Base-by-base conservation (phyloP, 2,797 vertebrate species). In the Pangasius krempfi region DNA sequence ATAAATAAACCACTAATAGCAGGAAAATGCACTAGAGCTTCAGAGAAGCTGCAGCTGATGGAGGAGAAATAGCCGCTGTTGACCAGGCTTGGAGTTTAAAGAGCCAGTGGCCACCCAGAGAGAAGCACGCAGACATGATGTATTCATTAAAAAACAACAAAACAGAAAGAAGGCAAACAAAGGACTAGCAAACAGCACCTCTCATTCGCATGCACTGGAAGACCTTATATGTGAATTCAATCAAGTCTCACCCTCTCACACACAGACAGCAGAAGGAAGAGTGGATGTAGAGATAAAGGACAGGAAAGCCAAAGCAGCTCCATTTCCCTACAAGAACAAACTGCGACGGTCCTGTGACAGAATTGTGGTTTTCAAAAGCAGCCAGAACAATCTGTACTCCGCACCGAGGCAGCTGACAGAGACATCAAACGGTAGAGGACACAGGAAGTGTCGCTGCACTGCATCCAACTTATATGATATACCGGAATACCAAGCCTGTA, bases 271-370 rank as follows among this genome's bases (percentile, higher is more conserved):
- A 27, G 10, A 44, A 37, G 30, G 52, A 6, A 81, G 76, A 33
- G 16, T 33, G 73, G 84, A 92, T 88, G 88, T 25, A 13, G 44
- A 2, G 88, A 92, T 87, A 89, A 88, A 78, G 86, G 84, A 87
- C 91, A 93, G 93, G 92, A 93, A 93, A 90, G 84, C 90, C 90
- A 90, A 62, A 86, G 37, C 83, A 72, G 86, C 89, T 85, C 87
- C 68, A 0, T 62, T 47, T 62, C 47, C 12, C 58, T n/a, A 44
- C 14, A 47, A 33, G 16, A 33, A 68, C 62, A 54, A 18, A 54
- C 50, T 10, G 76, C 50, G 1, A 27, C n/a, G 0, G 58, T 30
- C 25, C 58, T 62, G 64, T 2, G n/a, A 86, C n/a, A 81, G 84
- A 80, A 30, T 33, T 47, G 54, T 44, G 50, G 68, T 50, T 79